phyloP scores from a whole-genome alignment of 1,140 invertebrate genomes.

The Latrodectus geometricus region DNA sequence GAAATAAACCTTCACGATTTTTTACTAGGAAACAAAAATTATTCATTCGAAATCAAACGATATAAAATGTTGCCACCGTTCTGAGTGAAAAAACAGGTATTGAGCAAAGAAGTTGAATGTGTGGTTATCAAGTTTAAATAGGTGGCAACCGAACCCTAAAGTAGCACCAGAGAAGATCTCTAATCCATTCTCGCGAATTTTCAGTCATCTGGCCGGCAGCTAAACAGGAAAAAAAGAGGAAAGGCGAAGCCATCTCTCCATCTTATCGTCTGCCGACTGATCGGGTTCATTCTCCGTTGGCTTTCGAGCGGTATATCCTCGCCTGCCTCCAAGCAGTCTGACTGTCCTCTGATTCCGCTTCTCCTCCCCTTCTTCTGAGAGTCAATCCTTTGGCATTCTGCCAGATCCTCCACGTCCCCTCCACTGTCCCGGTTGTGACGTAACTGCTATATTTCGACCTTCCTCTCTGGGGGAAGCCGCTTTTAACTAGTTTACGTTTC shows the following conservation, averaged over 20 bases:
- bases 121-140: too few relatives aligned
- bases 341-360: background rate
- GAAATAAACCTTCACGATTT: too few relatives aligned
- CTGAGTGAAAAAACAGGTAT: too few relatives aligned
- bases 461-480: background rate
- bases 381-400: constrained; percentile 21
- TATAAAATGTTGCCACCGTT: too few relatives aligned
- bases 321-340: constrained; percentile 50
- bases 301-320: background rate
- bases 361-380: constrained; percentile 10
- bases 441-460: constrained; percentile 37
- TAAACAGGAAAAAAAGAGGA: background rate
- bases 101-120: too few relatives aligned
- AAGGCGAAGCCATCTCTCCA: background rate
- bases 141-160: too few relatives aligned
- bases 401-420: background rate
- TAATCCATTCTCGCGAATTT: too few relatives aligned
- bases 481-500: background rate
- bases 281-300: constrained; percentile 19
- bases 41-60: too few relatives aligned
- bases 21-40: too few relatives aligned
- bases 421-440: background rate
- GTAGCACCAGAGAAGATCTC: too few relatives aligned
- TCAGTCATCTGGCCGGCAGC: too few relatives aligned
- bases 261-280: background rate